Base-by-base conservation (phyloP, 2,797 vertebrate genomes). In the Chromobotia macracanthus region DNA sequence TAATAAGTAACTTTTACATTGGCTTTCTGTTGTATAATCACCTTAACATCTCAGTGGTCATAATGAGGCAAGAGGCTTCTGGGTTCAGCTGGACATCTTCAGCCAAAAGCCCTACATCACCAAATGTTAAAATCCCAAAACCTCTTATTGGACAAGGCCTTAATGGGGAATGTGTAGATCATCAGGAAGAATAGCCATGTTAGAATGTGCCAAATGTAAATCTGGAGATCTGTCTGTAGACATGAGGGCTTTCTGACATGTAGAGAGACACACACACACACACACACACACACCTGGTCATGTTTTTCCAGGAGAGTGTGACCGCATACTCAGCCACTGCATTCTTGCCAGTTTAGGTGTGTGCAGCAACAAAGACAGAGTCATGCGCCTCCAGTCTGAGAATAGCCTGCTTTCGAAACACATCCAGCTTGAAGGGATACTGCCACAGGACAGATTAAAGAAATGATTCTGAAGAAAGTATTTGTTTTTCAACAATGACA, bases 41-140 rank as follows among this genome's bases (percentile, higher is more conserved):
- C 96, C 96, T 92, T 79, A 98, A 93, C 87, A 98, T 98, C 89
- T 97, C 96, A 0, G 96, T 98, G 28, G 96, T 98, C 96, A 98
- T 98, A 85, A 98, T 96, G 82, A 98, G 96, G 84, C 96, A 98
- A 0, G 96, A 96, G 5, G 94, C 95, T 3, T 96, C 96, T 0
- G 96, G 94, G 70, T 94, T 96, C 65, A 98, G 88, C 89, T 97
- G 96, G 13, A 97, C 95, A 0, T 98, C 96, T 2, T 96, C 96
- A 0, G 96, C 97, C 82, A 98, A 91, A 75, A 98, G 92, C 44
- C 96, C 96, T 3, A 97, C 96, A 0, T 97, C 96, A 4, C 93
- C 91, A 11, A 97, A 97, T 0, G 96, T 97, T 96, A 84, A 97
- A 97, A 85, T 97, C 96, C 72, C 96, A 88, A 89, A 97, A 97